Evolutionary conservation across 2,797 vertebrate genomes (phyloP), one percentile per base, ranked within the genome.

Genomic region (Chrysocyon brachyurus): DNA sequence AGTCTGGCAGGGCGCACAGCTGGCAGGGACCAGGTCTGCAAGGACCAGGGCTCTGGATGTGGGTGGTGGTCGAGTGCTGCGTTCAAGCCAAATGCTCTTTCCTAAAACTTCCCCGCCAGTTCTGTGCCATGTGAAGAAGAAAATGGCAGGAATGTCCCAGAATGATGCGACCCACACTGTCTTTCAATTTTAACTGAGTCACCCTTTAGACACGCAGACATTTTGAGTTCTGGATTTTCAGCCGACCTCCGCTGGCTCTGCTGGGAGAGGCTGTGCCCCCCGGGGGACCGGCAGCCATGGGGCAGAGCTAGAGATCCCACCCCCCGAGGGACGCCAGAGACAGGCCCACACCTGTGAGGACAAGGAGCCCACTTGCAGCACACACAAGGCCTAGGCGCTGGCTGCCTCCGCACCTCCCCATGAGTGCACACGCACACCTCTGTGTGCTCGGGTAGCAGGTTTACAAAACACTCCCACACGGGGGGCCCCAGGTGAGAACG

Each of bases 161-260:
- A 6, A 54, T 0, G 31, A 8, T 17, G 21, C 1, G 4, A 16
- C 28, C 1, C 11, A 0, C 16, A 4, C 24, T 4, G 59, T 19
- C n/a, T 19, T 15, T 24, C 19, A 1, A 2, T 33, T 15, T 68
- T 3, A 3, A 40, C 11, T 11, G 21, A 33, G 83, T 75, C 36
- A 4, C 66, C 26, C 1, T 22, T 6, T 7, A 15, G 54, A 21
- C 12, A 6, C 79, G 86, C 12, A n/a, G 56, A 72, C 70, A 2
- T 28, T 16, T 70, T 28, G 46, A 14, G 11, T 40, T 22, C 2
- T 6, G n/a, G 12, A 21, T 78, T 10, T 66, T 36, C 64, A 6
- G 46, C 46, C 86, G 12, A 7, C 26, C 87, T 85, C 26, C 1
- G 24, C 36, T 52, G 36, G 36, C 21, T 33, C 31, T 24, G 16